phyloP scores from a whole-genome alignment of 92 coral and sea anemone species.

The Siderastrea radians region DNA sequence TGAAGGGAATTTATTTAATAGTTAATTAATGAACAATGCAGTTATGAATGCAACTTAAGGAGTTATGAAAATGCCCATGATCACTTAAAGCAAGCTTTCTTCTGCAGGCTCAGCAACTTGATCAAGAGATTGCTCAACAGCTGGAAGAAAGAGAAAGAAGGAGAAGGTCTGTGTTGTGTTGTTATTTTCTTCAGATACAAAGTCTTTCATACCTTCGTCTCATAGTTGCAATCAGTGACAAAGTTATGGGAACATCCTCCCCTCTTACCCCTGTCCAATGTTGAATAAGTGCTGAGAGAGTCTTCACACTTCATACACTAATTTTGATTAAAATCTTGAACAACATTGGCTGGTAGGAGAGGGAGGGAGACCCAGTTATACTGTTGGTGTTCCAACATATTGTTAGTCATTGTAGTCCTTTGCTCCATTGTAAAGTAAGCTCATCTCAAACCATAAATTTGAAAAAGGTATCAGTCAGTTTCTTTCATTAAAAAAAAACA shows the following conservation, averaged over 20 bases:
- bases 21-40: neutral
- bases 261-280: no score
- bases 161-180: conserved; percentile 29
- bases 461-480: no score
- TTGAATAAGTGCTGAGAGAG: no score
- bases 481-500: no score
- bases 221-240: neutral
- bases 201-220: neutral
- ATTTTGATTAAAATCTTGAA: no score
- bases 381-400: no score
- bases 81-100: neutral
- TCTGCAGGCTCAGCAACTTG: conserved; percentile 82
- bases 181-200: neutral
- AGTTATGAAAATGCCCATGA: neutral
- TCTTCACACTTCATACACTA: no score
- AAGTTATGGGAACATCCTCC: neutral
- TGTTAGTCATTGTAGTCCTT: no score
- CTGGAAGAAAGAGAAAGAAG: conserved; percentile 75
- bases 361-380: no score
- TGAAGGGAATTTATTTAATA: neutral
- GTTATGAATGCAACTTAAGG: neutral
- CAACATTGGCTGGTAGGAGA: no score
- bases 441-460: no score
- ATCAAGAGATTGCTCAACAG: conserved; percentile 75
- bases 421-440: no score